A percentile compares a stretch with the other conserved stretches of the same genome.
These are phyloP conservation scores for Apocrypta bakeri DNA, from an alignment of 1,140 invertebrate genomes.

Conservation along the genomic window DNA sequence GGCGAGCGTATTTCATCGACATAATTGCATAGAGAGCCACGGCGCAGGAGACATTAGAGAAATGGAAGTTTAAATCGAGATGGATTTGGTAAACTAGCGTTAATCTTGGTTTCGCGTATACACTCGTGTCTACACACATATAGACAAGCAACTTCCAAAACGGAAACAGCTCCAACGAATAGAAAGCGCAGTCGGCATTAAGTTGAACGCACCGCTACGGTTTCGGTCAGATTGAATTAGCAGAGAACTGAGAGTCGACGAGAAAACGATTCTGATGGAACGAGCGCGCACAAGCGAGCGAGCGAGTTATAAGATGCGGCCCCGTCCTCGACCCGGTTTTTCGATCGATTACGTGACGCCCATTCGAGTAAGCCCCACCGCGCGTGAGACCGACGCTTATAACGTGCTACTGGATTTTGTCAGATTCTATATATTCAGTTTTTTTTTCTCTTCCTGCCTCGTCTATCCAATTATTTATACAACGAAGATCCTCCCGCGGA, in stretches of 20 bases:
- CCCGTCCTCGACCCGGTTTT: conserved; percentile 46
- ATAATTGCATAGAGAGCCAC: not conserved
- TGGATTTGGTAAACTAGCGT: conserved; percentile 10
- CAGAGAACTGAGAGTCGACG: conserved; percentile 50
- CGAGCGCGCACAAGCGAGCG: conserved; percentile 54
- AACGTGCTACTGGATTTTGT: conserved; percentile 32
- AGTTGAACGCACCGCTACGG: conserved; percentile 64
- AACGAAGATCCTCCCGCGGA: not conserved
- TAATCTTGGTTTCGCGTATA: conserved; percentile 21
- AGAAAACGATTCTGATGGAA: conserved; percentile 62
- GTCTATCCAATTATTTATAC: conserved; percentile 35
- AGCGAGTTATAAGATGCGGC: conserved; percentile 33
- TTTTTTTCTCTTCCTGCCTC: not conserved
- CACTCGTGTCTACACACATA: not conserved
- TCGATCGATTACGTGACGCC: conserved; percentile 24
- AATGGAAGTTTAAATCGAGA: conserved; percentile 9
- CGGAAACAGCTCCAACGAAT: not conserved
- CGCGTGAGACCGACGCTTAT: not conserved
- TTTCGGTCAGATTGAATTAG: conserved; percentile 67
- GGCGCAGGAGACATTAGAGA: not conserved
- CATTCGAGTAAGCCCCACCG: conserved; percentile 12
- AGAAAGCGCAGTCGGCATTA: conserved; percentile 61
- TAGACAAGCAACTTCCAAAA: conserved; percentile 30
- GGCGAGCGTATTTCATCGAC: not conserved
- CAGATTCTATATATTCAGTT: not conserved